Base-by-base conservation (phyloP, 2,113 vertebrate genomes). In the Vicugna pacos region DNA sequence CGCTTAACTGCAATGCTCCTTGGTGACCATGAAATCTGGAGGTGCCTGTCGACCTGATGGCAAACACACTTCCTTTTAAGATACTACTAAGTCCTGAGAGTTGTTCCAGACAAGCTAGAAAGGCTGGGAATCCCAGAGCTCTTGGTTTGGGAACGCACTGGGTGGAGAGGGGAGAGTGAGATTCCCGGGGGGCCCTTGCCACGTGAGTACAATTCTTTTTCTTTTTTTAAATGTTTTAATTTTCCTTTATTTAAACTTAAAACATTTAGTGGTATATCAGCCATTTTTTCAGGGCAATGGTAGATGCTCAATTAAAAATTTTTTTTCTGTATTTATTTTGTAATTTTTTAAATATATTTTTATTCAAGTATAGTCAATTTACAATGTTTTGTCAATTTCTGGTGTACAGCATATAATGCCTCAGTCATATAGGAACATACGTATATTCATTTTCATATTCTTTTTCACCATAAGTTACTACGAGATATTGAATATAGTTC, bases 171-270 rank as follows among this genome's bases (percentile, higher is more conserved):
- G 16, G 54, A 86, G 35, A 14, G 32, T 26, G 10, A 50, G 48
- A 50, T 52, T 83, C 75, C 60, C 70, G 30, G 12, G 24, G 24
- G 28, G 24, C 69, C 48, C 30, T 58, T 46, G 20, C 52, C 76
- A 2, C 50, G 8, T 28, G 50, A 80, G 42, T 6, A 26, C 38
- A 42, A 42, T 42, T 42, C 38, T 42, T 42, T 42, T 42, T 42
- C 38, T 42, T 42, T 42, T 42, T 42, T 42, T 5, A 42, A 42
- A 60, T 73, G 42, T 95, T 96, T 97, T 89, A 19, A 56, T 91
- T 92, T 96, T 90, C 38, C 48, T 89, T 95, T 65, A 88, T 85
- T 95, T 94, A 85, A 95, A 88, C 22, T 91, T 72, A 94, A 96
- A 93, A 82, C 17, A 88, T 15, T 94, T 62, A 89, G 32, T 94